A percentile compares a stretch with the other conserved stretches of the same genome.
Conservation (phyloP, 2,888 invertebrate species). For the Tetheella fluctuosa region DNA sequence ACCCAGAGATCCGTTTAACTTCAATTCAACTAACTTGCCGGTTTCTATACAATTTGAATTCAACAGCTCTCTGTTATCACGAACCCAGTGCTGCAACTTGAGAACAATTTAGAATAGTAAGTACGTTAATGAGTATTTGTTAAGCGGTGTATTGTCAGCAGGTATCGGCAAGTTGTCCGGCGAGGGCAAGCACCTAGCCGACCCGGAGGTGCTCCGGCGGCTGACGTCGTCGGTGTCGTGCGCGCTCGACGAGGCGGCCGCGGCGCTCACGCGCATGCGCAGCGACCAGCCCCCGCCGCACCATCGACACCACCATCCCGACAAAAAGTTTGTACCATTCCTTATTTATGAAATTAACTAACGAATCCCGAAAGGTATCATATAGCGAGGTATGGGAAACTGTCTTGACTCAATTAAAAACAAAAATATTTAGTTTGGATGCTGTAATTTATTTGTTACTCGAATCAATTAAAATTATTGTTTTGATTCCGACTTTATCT, state of each 20-base stretch:
- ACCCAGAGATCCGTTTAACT: too few relatives aligned
- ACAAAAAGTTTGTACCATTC: constrained; percentile 67
- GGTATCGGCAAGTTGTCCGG: constrained; percentile 93
- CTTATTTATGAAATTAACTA: background rate
- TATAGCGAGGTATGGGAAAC: too few relatives aligned
- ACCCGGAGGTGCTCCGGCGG: constrained; percentile 94
- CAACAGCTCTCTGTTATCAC: too few relatives aligned
- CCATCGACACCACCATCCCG: constrained; percentile 72
- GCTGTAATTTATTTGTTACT: background rate
- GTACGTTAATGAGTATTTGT: background rate
- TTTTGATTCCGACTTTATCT: background rate
- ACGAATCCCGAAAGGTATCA: too few relatives aligned
- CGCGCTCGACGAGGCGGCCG: constrained; percentile 98
- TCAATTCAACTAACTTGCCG: too few relatives aligned
- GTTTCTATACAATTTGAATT: too few relatives aligned
- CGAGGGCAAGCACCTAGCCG: constrained; percentile 93
- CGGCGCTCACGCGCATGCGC: constrained; percentile 97
- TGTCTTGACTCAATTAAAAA: too few relatives aligned
- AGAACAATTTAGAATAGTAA: too few relatives aligned
- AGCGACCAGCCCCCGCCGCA: constrained; percentile 91
- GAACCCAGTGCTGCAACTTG: too few relatives aligned
- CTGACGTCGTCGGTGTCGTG: constrained; percentile 95
- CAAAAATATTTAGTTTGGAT: too few relatives aligned
- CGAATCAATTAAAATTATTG: background rate
- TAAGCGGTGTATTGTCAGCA: constrained; percentile 47